Percentiles rank a stretch among this genome's conserved stretches.
Evolutionary conservation across 2,797 vertebrate genomes (phyloP).

Genomic region (Semotilus atromaculatus): DNA sequence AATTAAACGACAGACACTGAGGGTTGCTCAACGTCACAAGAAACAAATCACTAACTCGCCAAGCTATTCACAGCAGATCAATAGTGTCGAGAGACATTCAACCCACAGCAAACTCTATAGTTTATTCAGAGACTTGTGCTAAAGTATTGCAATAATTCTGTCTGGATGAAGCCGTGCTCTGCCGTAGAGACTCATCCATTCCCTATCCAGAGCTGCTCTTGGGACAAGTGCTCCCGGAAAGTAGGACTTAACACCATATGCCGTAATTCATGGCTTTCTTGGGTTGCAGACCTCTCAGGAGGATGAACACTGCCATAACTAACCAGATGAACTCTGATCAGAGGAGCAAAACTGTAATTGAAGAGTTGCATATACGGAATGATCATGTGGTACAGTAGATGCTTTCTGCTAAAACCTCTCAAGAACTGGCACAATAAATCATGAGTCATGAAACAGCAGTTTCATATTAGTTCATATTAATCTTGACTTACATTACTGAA

Average conservation of each 20-base stretch:
- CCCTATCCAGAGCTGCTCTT: constrained; percentile 30
- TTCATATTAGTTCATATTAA: background rate
- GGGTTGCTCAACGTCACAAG: background rate
- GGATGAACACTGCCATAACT: constrained; percentile 6
- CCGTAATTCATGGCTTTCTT: constrained; percentile 48
- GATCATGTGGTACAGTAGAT: background rate
- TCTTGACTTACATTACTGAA: constrained; percentile 8
- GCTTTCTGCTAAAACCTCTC: constrained; percentile 1
- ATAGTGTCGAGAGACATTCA: constrained; percentile 25
- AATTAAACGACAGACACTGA: constrained; percentile 22
- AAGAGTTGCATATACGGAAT: background rate
- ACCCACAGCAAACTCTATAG: constrained; percentile 8
- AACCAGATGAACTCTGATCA: constrained; percentile 36
- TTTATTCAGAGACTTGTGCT: constrained; percentile 43
- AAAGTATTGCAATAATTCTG: constrained; percentile 47
- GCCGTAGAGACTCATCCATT: constrained; percentile 48
- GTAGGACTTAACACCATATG: constrained; percentile 36
- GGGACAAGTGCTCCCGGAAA: constrained; percentile 41
- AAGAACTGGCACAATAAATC: background rate
- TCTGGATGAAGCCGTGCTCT: constrained; percentile 37
- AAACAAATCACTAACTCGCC: constrained; percentile 2
- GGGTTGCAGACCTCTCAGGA: constrained; percentile 34
- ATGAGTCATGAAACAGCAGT: background rate
- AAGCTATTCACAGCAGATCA: constrained; percentile 19
- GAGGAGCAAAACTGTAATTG: constrained; percentile 15